Base-by-base conservation (phyloP, 2,797 vertebrate species). In the Xenopus petersii region DNA sequence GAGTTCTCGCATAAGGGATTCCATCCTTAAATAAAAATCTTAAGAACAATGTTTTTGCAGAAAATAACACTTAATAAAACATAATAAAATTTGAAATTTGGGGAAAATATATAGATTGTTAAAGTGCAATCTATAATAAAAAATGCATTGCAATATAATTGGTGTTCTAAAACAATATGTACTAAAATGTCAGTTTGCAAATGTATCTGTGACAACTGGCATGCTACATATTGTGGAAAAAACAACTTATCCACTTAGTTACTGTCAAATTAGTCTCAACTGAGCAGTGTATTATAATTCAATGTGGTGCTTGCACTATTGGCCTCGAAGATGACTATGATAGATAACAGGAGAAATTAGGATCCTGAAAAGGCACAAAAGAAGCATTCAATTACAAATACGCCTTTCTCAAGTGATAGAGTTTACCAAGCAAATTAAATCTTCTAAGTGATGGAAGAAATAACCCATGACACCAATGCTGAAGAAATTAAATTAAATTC, bases 401-500 rank as follows among this genome's bases (percentile, higher is more conserved):
- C 84, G 85, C 80, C 82, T 84, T 47, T 49, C 82, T 85, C 65
- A 73, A 83, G 80, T 86, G 84, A 87, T 85, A 83, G 78, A 88
- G 85, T 89, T 89, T 87, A 81, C 77, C 74, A 80, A 86, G 86
- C 84, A 91, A 92, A 92, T 88, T 86, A 90, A 90, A 89, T 87
- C 80, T 83, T 82, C 83, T 81, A 82, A 88, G 83, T 86, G 88
- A 92, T 92, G 83, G 85, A 88, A 89, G 86, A 88, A 91, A 88
- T 90, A 92, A 91, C 87, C 86, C 84, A 85, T 91, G 90, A 90
- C 85, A 87, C 83, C 81, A 64, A 81, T 74, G 76, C 77, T 81
- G 62, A 79, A 82, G 83, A 90, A 91, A 94, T 93, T 91, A 91
- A 90, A 94, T 93, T 89, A 92, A 81, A 91, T 85, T 81, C 83